Evolutionary conservation across 2,797 vertebrate genomes (phyloP).

Genomic region (Coregonus sp.): DNA sequence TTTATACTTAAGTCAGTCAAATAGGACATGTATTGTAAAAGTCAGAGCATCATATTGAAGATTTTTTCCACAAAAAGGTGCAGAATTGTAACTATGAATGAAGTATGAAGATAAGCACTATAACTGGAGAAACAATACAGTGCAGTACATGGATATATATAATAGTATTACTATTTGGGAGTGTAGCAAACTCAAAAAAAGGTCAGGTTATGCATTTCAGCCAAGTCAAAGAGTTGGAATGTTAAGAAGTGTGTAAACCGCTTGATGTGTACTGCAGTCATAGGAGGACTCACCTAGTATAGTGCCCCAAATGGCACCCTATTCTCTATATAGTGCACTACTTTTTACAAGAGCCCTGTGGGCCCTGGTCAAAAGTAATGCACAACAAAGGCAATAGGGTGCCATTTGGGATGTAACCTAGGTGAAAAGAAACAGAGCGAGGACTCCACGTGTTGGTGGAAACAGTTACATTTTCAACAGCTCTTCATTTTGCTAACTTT

Average conservation of each 20-base stretch:
- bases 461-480: conserved; percentile 20
- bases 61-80: conserved; percentile 6
- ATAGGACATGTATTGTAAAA: conserved; percentile 20
- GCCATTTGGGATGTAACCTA: conserved; percentile 5
- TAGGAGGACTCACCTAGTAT: conserved; percentile 9
- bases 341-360: too few relatives aligned
- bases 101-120: background rate
- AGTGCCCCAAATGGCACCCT: conserved; percentile 7
- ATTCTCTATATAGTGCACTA: too few relatives aligned
- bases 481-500: conserved; percentile 24
- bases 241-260: conserved; percentile 23
- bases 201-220: conserved; percentile 13
- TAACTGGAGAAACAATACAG: conserved; percentile 29
- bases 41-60: conserved; percentile 18
- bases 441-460: conserved; percentile 19
- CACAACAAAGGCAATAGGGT: background rate
- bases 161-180: conserved; percentile 7
- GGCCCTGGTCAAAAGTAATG: background rate
- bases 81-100: conserved; percentile 1
- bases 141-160: conserved; percentile 7
- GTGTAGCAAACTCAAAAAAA: background rate
- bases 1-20: background rate
- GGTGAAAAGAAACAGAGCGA: background rate
- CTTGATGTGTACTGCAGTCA: conserved; percentile 15
- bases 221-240: conserved; percentile 31